phyloP scores from a whole-genome alignment of 2,797 vertebrate genomes.

The Pempheris klunzingeri region DNA sequence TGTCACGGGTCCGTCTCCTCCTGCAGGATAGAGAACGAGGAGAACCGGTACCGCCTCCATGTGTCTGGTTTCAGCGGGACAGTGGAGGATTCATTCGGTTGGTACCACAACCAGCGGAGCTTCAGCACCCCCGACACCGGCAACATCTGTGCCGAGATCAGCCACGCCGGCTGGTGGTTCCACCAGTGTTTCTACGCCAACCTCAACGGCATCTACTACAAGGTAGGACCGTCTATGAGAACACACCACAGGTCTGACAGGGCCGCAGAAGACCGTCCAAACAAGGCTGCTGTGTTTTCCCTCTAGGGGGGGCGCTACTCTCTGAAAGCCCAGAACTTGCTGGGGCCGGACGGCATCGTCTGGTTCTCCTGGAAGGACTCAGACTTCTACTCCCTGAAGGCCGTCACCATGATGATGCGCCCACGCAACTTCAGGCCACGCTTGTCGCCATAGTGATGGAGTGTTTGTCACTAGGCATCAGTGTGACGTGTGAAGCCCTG shows the following conservation, averaged over 20 bases:
- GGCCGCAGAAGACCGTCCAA: no score
- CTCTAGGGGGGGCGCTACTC: slow-evolving; percentile 87
- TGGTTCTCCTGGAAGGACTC: slow-evolving; percentile 92
- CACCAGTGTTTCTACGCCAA: slow-evolving; percentile 92
- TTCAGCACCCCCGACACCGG: slow-evolving; percentile 90
- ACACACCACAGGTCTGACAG: no score
- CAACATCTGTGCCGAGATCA: slow-evolving; percentile 90
- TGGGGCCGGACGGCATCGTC: slow-evolving; percentile 89
- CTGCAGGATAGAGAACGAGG: slow-evolving; percentile 85
- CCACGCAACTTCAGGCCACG: slow-evolving; percentile 83
- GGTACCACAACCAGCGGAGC: slow-evolving; percentile 89
- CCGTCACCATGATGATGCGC: slow-evolving; percentile 90
- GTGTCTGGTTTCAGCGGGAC: slow-evolving; percentile 89
- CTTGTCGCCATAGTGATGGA: slow-evolving; percentile 79
- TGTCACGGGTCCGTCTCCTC: neutral
- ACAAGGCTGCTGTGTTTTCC: slow-evolving; percentile 2
- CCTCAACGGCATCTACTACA: slow-evolving; percentile 91
- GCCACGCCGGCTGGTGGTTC: slow-evolving; percentile 91
- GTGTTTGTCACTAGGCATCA: neutral
- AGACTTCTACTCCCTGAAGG: slow-evolving; percentile 89
- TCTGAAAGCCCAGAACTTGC: slow-evolving; percentile 77
- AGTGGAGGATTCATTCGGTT: slow-evolving; percentile 88
- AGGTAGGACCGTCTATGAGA: slow-evolving; percentile 70
- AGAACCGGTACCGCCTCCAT: slow-evolving; percentile 85
- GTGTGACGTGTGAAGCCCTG: neutral